These are phyloP conservation scores for Bergia sp. DNA, from an alignment of 92 coral and sea anemone genomes.

Conservation along the genomic window DNA sequence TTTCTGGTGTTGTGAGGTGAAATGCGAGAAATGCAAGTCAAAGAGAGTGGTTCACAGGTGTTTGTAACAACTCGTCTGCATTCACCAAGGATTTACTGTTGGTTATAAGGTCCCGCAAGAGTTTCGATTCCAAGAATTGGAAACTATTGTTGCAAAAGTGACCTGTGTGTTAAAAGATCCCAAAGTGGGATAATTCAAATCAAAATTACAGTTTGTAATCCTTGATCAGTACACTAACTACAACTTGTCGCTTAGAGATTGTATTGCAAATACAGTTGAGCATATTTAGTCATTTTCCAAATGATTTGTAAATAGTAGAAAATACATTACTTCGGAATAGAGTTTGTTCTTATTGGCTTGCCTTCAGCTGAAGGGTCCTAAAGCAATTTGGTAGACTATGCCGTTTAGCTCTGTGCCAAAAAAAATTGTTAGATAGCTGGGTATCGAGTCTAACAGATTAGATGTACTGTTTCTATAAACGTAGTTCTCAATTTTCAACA, in stretches of 20 bases:
- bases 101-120: not conserved
- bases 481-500: not conserved
- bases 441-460: not conserved
- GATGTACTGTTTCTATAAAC: not conserved
- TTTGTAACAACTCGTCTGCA: constrained; percentile 25
- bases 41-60: constrained; percentile 78
- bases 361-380: not conserved
- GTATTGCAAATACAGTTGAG: not conserved
- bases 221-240: not conserved
- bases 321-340: not conserved
- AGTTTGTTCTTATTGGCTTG: not conserved
- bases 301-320: not conserved
- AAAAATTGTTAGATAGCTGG: not conserved
- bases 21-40: constrained; percentile 78
- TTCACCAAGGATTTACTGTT: not conserved
- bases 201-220: not conserved
- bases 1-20: constrained; percentile 93
- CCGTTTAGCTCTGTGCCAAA: not conserved
- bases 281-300: no score
- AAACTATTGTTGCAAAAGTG: no score
- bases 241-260: not conserved
- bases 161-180: not conserved
- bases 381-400: not conserved
- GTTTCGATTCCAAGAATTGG: not conserved
- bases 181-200: not conserved